Evolutionary conservation across 2,888 invertebrate genomes (phyloP), one percentile per base, ranked within the genome.

Genomic region (Deroplatys truncata): DNA sequence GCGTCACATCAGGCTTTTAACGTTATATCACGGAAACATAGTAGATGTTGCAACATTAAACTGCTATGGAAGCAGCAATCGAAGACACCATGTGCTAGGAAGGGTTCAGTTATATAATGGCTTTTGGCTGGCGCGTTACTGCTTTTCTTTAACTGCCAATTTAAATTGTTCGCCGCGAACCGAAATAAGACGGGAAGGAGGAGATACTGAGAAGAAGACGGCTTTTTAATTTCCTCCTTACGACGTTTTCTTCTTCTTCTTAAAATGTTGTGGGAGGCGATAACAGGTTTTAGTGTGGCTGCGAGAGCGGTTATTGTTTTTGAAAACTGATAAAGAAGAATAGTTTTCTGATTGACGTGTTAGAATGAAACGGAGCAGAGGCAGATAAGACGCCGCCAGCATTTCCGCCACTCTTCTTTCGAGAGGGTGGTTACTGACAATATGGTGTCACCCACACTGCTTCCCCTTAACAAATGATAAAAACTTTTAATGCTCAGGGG

Each of bases 151-250:
- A 87, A 87, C 87, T 87, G 83, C 83, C 87, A 87, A 87, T 87
- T 87, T 87, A 87, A 87, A 87, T 87, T 87, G 87, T 82, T 83
- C 28, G 82, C 82, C 29, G 2, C 2, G 56, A 72, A 56, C 56
- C 49, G 49, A 16, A 56, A 15, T 15, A 56, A 35, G 16, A 56
- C 20, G 56, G 56, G 56, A 56, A 56, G 16, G 20, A 56, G 16
- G 56, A 56, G 56, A 56, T 56, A 56, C 56, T 56, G 56, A 56
- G 16, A 8, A 10, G 7, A 16, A 56, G 56, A 72, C 56, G 56
- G 56, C 20, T 89, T 89, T 89, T 89, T 89, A 89, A 89, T 89
- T 89, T 89, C 89, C 89, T 89, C 89, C 87, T 89, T 84, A 89
- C 84, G 86, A 84, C 89, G 87, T 72, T 29, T 28, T 88, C 16